These are phyloP conservation scores for Triplophysa yarkandensis DNA, from an alignment of 2,797 vertebrate species.

Conservation along the genomic window DNA sequence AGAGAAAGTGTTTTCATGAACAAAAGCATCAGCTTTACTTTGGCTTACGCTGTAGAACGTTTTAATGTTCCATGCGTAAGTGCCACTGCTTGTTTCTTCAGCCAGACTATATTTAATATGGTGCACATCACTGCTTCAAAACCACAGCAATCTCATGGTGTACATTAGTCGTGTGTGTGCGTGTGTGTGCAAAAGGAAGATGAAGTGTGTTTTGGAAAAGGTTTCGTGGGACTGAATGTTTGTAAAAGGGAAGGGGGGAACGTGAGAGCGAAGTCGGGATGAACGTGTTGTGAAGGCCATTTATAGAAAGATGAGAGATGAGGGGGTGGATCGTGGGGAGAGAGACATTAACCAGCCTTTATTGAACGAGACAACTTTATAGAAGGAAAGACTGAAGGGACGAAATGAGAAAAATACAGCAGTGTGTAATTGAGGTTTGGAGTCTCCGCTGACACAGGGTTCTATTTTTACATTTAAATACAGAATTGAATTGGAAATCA, in stretches of 20 bases:
- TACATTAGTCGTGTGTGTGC: slow-evolving; percentile 36
- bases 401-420: neutral
- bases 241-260: slow-evolving; percentile 47
- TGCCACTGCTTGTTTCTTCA: slow-evolving; percentile 11
- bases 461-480: slow-evolving; percentile 41
- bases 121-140: slow-evolving; percentile 26
- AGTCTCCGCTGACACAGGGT: neutral
- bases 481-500: neutral
- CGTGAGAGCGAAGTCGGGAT: slow-evolving; percentile 24
- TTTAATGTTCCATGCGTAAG: slow-evolving; percentile 14
- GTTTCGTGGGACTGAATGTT: slow-evolving; percentile 20
- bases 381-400: slow-evolving; percentile 32
- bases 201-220: slow-evolving; percentile 30
- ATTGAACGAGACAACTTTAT: slow-evolving; percentile 53
- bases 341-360: slow-evolving; percentile 48
- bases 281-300: slow-evolving; percentile 13
- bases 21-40: slow-evolving; percentile 8
- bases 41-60: slow-evolving; percentile 20
- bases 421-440: slow-evolving; percentile 32
- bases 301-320: slow-evolving; percentile 12
- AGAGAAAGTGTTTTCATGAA: slow-evolving; percentile 5
- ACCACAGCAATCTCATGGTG: slow-evolving; percentile 27
- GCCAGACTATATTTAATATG: slow-evolving; percentile 32
- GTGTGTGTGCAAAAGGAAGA: slow-evolving; percentile 34
- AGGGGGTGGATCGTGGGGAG: slow-evolving; percentile 12